phyloP scores from a whole-genome alignment of 2,113 vertebrate species.

The Corvus moneduloides region DNA sequence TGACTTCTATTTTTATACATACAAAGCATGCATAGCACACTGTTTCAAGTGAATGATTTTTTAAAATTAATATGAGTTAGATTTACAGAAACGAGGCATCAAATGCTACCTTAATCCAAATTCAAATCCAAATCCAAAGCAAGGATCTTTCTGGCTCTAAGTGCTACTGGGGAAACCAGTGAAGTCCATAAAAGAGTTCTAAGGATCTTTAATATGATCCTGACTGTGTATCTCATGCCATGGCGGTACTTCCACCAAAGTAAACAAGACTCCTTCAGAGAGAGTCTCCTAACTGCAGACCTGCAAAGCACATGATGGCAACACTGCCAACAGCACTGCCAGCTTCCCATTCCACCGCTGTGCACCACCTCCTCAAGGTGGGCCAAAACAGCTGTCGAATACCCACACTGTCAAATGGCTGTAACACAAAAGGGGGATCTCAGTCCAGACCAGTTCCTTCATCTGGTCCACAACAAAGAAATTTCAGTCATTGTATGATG shows the following conservation, averaged over 20 bases:
- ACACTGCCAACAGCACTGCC: background rate
- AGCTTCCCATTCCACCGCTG: background rate
- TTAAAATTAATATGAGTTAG: background rate
- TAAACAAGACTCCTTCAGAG: background rate
- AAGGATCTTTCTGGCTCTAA: background rate
- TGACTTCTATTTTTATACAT: background rate
- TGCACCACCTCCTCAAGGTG: background rate
- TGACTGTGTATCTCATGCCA: background rate
- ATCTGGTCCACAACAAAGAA: background rate
- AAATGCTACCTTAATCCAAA: background rate
- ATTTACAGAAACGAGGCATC: background rate
- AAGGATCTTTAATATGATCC: background rate
- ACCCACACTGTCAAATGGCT: background rate
- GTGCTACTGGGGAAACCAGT: background rate
- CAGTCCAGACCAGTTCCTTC: background rate
- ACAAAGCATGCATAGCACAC: background rate
- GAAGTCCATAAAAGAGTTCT: background rate
- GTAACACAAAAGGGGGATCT: background rate
- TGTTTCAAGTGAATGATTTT: background rate
- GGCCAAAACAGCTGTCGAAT: background rate
- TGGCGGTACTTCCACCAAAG: rapidly evolving
- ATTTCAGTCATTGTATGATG: background rate
- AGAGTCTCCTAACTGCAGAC: background rate
- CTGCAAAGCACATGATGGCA: background rate
- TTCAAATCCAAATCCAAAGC: background rate